A percentile compares a stretch with the other conserved stretches of the same genome.
Conservation (phyloP, 53 echinoderm and acorn worm species). For the Crossaster papposus region DNA sequence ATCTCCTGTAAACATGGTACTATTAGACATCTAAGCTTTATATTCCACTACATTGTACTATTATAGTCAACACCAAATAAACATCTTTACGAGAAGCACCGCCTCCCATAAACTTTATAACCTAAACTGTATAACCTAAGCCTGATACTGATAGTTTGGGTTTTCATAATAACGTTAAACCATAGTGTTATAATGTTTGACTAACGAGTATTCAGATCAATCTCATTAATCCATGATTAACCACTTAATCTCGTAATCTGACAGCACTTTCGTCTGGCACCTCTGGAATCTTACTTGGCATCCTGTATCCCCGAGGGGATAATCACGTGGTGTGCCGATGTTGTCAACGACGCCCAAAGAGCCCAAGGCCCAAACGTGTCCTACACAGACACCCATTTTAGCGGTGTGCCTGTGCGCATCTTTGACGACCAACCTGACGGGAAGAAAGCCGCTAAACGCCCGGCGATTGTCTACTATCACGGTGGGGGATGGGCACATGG, state of each 20-base stretch:
- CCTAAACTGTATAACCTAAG: too few relatives aligned
- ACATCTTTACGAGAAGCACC: too few relatives aligned
- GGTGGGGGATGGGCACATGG: constrained; percentile 61
- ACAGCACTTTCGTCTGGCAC: not conserved
- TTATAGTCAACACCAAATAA: too few relatives aligned
- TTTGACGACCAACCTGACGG: constrained; percentile 35
- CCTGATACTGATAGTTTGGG: too few relatives aligned
- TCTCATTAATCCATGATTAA: not conserved
- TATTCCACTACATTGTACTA: too few relatives aligned
- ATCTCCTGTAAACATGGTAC: too few relatives aligned
- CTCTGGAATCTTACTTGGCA: not conserved
- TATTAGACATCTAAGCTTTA: too few relatives aligned
- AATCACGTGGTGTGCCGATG: not conserved
- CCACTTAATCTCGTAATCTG: not conserved
- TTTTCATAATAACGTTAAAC: too few relatives aligned
- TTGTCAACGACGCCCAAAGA: not conserved
- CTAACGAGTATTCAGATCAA: too few relatives aligned
- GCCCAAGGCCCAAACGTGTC: constrained; percentile 46
- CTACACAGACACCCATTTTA: constrained; percentile 59
- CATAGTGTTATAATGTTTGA: too few relatives aligned
- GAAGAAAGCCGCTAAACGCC: constrained; percentile 11
- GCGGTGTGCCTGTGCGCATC: constrained; percentile 66
- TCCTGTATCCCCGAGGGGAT: not conserved
- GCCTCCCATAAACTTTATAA: too few relatives aligned
- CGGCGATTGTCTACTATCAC: constrained; percentile 68